Conservation (phyloP, 2,113 vertebrate species). For the Progne subis region DNA sequence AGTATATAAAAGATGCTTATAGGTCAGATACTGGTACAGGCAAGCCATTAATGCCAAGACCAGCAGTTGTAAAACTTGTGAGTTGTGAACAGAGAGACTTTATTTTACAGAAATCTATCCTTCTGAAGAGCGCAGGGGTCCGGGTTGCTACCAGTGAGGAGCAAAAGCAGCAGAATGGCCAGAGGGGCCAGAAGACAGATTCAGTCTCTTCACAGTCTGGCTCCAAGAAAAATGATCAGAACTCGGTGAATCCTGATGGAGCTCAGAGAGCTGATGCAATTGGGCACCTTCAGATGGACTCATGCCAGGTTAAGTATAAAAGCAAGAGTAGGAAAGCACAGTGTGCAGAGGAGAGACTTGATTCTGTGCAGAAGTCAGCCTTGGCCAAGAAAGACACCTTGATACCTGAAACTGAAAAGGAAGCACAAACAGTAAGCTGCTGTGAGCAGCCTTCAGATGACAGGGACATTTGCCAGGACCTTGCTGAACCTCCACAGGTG, state of each 20-base stretch:
- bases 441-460: neutral
- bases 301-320: slow-evolving; percentile 26
- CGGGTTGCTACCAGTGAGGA: slow-evolving; percentile 69
- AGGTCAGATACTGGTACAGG: slow-evolving; percentile 47
- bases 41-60: slow-evolving; percentile 64
- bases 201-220: slow-evolving; percentile 29
- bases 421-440: neutral
- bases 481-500: neutral
- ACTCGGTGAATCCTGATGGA: neutral
- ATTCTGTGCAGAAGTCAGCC: slow-evolving; percentile 30
- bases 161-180: neutral
- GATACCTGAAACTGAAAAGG: slow-evolving; percentile 20
- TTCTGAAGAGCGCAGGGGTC: slow-evolving; percentile 76
- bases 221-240: slow-evolving; percentile 35
- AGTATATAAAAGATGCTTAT: slow-evolving; percentile 79
- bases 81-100: slow-evolving; percentile 77
- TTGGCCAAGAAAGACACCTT: slow-evolving; percentile 15
- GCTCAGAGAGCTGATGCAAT: slow-evolving; percentile 21
- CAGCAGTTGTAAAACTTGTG: slow-evolving; percentile 77
- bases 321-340: neutral
- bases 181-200: slow-evolving; percentile 23
- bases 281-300: neutral
- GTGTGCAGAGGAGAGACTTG: neutral
- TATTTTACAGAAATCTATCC: slow-evolving; percentile 77
- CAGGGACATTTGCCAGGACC: neutral